Conservation (phyloP, 2,797 vertebrate species). For the Amniataba percoides region DNA sequence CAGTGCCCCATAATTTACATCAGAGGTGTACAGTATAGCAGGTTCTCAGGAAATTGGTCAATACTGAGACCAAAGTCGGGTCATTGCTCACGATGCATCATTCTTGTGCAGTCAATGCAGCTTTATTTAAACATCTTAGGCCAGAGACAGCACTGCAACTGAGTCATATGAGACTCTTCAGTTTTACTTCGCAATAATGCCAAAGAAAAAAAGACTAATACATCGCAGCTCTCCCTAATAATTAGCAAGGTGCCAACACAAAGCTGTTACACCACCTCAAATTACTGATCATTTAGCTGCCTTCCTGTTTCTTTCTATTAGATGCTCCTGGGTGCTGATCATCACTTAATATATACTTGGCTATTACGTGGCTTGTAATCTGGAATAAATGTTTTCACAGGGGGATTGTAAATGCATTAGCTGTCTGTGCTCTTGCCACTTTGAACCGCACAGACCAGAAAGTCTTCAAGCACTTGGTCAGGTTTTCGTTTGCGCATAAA, state of each 20-base stretch:
- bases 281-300: not conserved
- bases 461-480: not conserved
- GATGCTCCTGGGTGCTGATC: not conserved
- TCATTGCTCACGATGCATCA: not conserved
- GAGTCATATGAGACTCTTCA: not conserved
- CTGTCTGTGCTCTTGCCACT: not conserved
- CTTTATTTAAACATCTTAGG: not conserved
- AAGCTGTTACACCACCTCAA: not conserved
- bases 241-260: not conserved
- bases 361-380: not conserved
- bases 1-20: conserved; percentile 2
- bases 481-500: not conserved
- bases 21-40: not conserved
- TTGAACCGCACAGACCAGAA: not conserved
- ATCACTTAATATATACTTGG: not conserved
- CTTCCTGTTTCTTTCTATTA: not conserved
- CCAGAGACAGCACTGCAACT: too few species aligned
- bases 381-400: not conserved
- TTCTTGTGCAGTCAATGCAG: not conserved
- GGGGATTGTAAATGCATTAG: not conserved
- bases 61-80: not conserved
- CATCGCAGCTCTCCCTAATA: not conserved
- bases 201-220: too few species aligned
- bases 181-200: not conserved
- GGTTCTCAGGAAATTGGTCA: not conserved